Conservation (phyloP, 2,797 vertebrate genomes). For the Podargus strigoides region DNA sequence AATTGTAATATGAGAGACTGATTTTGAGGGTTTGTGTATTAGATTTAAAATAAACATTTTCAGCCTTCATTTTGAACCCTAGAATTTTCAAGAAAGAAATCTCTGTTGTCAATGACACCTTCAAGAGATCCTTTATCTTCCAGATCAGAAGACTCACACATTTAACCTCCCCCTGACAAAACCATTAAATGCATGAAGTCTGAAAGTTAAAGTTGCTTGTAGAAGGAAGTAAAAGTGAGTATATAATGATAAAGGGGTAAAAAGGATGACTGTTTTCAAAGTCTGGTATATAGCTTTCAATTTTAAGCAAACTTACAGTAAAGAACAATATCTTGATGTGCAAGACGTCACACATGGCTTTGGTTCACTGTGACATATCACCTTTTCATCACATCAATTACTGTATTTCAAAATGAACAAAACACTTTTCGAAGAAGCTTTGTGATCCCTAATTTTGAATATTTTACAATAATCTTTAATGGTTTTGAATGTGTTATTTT, state of each 20-base stretch:
- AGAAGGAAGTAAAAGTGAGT: not conserved
- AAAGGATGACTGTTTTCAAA: not conserved
- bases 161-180: not conserved
- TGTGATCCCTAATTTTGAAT: not conserved
- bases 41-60: not conserved
- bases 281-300: not conserved
- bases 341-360: not conserved
- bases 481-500: not conserved
- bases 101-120: accelerated
- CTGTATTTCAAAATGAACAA: not conserved
- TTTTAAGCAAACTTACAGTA: not conserved
- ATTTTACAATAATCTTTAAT: not conserved
- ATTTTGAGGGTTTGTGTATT: not conserved
- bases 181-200: not conserved
- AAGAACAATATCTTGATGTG: not conserved
- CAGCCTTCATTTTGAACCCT: not conserved
- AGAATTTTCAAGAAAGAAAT: not conserved
- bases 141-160: not conserved
- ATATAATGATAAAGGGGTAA: not conserved
- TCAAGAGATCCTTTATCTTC: not conserved
- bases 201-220: not conserved
- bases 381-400: not conserved
- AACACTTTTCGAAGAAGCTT: not conserved
- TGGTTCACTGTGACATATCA: not conserved
- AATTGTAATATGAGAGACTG: not conserved